A percentile compares a stretch with the other conserved stretches of the same genome.
Conservation (phyloP, 2,888 invertebrate species). For the Chesias legatella region DNA sequence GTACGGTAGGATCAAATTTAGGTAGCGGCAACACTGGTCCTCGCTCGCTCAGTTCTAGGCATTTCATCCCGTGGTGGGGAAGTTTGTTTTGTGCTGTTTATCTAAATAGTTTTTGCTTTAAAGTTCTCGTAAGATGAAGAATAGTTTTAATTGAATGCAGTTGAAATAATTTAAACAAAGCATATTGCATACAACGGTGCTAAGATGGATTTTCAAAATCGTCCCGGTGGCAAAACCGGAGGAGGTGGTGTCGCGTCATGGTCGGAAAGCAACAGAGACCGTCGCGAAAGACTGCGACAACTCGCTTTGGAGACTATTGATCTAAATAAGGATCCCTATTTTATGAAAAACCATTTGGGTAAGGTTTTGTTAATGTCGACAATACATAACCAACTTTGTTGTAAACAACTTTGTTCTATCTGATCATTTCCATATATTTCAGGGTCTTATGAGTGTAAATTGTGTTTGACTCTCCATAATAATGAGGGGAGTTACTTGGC, state of each 20-base stretch:
- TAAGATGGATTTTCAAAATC: slow-evolving; percentile 98
- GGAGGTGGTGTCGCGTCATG: slow-evolving; percentile 99
- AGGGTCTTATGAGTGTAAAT: slow-evolving; percentile 98
- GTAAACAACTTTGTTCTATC: slow-evolving; percentile 4
- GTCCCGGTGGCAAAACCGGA: slow-evolving; percentile 99
- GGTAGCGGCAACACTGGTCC: too few species aligned
- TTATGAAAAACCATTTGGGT: slow-evolving; percentile 99
- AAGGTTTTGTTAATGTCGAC: slow-evolving; percentile 27
- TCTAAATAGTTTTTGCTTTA: too few species aligned
- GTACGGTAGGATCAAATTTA: background rate
- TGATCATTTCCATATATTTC: slow-evolving; percentile 33
- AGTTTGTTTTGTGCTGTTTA: too few species aligned
- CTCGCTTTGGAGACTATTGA: slow-evolving; percentile 99
- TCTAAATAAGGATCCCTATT: slow-evolving; percentile 99
- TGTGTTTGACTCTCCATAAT: slow-evolving; percentile 98
- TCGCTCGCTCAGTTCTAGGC: too few species aligned
- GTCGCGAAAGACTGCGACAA: slow-evolving; percentile 96
- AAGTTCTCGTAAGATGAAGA: too few species aligned
- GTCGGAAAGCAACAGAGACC: slow-evolving; percentile 98
- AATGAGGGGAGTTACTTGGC: slow-evolving; percentile 99
- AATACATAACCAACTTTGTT: slow-evolving; percentile 20
- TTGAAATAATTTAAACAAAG: background rate
- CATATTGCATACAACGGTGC: too few species aligned
- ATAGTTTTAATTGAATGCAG: slow-evolving; percentile 5
- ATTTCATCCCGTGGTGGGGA: too few species aligned